Conservation (phyloP, 2,113 vertebrate genomes). For the Nycticebus coucang region DNA sequence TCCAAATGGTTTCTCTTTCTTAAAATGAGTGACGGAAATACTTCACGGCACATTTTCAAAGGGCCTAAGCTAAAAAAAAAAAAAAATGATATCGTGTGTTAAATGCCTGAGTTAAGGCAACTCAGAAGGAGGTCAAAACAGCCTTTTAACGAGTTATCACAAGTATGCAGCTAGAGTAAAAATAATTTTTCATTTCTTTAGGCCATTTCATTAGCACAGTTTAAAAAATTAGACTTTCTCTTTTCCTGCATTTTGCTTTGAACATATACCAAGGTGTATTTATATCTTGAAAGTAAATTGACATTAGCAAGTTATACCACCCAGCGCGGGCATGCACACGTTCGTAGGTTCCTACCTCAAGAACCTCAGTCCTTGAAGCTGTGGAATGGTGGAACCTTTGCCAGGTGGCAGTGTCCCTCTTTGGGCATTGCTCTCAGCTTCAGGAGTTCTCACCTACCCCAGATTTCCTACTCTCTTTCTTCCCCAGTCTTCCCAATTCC, state of each 20-base stretch:
- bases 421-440: not conserved
- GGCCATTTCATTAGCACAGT: not conserved
- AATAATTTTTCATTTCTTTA: conserved; percentile 28
- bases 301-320: not conserved
- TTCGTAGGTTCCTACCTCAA: not conserved
- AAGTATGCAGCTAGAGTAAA: not conserved
- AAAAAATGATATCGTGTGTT: not conserved
- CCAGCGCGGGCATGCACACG: accelerated
- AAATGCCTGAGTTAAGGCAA: not conserved
- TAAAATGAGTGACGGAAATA: conserved; percentile 50
- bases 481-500: not conserved
- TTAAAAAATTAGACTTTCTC: not conserved
- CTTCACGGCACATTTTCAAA: conserved; percentile 32
- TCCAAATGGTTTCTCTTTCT: conserved; percentile 45
- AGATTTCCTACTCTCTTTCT: not conserved
- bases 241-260: conserved; percentile 20
- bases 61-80: not conserved
- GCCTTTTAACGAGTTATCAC: not conserved
- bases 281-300: conserved; percentile 12
- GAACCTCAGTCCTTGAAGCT: not conserved
- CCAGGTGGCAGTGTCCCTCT: not conserved
- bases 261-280: not conserved
- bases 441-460: not conserved
- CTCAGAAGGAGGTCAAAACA: not conserved
- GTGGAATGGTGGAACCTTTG: not conserved